Evolutionary conservation across 2,113 vertebrate genomes (phyloP), one percentile per base, ranked within the genome.

Genomic region (Odocoileus hemionus): DNA sequence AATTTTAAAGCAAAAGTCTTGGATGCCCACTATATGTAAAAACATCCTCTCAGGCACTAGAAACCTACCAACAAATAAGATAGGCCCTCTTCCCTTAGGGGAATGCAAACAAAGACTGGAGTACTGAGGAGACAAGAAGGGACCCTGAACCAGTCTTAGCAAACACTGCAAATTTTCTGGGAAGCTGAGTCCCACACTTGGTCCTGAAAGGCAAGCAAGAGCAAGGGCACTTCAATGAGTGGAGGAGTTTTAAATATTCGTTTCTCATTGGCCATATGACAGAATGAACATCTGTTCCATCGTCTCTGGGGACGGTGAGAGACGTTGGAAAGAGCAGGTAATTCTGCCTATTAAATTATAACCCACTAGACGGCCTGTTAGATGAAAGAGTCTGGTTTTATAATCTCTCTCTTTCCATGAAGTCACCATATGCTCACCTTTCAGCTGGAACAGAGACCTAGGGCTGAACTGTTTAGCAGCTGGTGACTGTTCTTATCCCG

Each of bases 261-360:
- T 52, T 96, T 96, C 91, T 74, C 61, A 47, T 3, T 74, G 86
- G 86, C 91, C 87, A 21, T 7, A 17, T 52, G 91, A 74, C 76
- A 28, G 76, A 58, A 36, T 2, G 74, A 84, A 57, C 95, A 91
- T 52, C 95, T 94, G 85, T 76, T 67, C 57, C 47, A 3, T 17
- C 25, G 64, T 92, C 92, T 93, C 84, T 11, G 25, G 90, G 55
- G 88, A 43, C 50, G 16, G 47, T 50, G 93, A 96, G 88, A 91
- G 79, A 39, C 0, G 0, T 14, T 79, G 93, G 78, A 91, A 86
- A 91, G 83, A 83, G 86, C 61, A 96, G 45, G 86, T 88, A 91
- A 47, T 89, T 90, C 83, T 83, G 52, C 70, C 64, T 84, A 89
- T 92, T 91, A 93, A 91, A 97, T 95, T 78, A 91, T n/a, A 91